These are phyloP conservation scores for Diloba caeruleocephala DNA, from an alignment of 2,888 invertebrate species.

Conservation along the genomic window DNA sequence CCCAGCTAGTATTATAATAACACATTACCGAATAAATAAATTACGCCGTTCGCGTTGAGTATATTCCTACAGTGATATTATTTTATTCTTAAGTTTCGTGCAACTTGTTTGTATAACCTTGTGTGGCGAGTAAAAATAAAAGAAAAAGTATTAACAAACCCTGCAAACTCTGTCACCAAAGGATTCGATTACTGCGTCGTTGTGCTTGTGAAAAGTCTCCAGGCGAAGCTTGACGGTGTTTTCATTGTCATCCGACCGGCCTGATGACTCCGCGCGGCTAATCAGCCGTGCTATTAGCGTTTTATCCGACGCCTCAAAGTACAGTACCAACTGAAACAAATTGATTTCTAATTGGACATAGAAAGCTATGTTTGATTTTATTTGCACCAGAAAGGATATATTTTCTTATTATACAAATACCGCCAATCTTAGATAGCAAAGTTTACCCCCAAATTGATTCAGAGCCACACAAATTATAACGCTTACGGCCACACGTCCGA, in stretches of 20 bases:
- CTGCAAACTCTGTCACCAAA: constrained; percentile 20
- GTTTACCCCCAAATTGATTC: no score
- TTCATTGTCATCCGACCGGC: constrained; percentile 97
- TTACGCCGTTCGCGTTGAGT: no score
- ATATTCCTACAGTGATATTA: no score
- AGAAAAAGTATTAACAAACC: constrained; percentile 6
- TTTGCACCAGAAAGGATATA: no score
- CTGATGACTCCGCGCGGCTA: constrained; percentile 93
- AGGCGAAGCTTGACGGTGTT: constrained; percentile 97
- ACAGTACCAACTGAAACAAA: constrained; percentile 90
- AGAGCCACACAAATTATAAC: no score
- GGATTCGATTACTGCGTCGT: constrained; percentile 92
- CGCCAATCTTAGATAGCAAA: no score
- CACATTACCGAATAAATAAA: no score
- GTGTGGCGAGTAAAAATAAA: neutral
- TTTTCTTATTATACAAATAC: no score
- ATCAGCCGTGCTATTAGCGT: constrained; percentile 93
- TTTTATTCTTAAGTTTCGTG: no score
- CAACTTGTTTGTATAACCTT: no score
- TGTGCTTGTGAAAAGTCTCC: constrained; percentile 96
- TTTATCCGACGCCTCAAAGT: constrained; percentile 95
- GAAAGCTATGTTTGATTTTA: neutral
- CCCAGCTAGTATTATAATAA: no score
- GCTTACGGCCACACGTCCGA: constrained; percentile 88
- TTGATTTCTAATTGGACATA: no score